Conservation (phyloP, 2,113 vertebrate genomes). For the Prunella himalayana region DNA sequence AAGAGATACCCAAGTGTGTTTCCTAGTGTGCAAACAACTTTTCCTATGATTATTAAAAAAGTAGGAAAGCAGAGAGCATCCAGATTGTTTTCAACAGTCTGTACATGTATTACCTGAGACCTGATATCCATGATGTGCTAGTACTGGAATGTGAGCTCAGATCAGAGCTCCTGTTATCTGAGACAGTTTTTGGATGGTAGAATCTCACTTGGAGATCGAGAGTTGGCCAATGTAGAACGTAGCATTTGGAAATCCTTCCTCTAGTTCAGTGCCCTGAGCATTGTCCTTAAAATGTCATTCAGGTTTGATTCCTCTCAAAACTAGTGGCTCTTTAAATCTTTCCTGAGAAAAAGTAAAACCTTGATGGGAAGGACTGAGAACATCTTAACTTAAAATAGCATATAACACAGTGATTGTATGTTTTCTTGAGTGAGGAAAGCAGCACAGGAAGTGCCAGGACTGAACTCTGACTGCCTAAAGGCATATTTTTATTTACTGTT, state of each 20-base stretch:
- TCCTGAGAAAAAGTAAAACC: neutral
- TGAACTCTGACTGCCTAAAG: neutral
- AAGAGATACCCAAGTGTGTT: neutral
- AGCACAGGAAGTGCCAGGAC: neutral
- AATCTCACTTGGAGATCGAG: neutral
- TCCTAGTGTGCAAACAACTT: neutral
- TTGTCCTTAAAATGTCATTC: neutral
- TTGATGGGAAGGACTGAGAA: neutral
- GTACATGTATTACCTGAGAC: neutral
- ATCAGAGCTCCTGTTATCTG: neutral
- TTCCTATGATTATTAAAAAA: neutral
- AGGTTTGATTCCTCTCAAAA: neutral
- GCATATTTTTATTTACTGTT: neutral
- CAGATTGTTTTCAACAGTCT: neutral
- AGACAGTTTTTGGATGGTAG: neutral
- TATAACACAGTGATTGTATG: fast-evolving
- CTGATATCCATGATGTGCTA: neutral
- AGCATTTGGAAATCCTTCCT: neutral
- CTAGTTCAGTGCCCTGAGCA: neutral
- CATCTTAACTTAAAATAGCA: neutral
- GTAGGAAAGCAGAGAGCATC: neutral
- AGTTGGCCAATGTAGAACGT: fast-evolving
- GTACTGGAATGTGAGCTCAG: neutral
- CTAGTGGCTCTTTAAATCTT: neutral
- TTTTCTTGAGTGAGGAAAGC: neutral